phyloP scores from a whole-genome alignment of 2,888 invertebrate genomes.

The Eumacrocentrus americanus region DNA sequence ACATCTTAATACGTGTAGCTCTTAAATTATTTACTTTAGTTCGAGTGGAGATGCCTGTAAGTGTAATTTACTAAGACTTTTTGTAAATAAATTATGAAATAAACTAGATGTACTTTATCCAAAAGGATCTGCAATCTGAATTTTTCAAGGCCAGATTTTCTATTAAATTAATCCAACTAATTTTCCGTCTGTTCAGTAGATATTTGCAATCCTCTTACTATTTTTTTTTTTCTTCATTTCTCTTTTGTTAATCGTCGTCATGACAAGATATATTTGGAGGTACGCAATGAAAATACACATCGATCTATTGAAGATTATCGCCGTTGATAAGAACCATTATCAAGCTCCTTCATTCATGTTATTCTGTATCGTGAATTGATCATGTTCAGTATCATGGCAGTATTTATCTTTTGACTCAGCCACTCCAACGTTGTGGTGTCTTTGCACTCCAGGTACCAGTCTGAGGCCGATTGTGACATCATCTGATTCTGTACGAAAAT shows the following conservation, averaged over 20 bases:
- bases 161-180: neutral
- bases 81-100: conserved; percentile 61
- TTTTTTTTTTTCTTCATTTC: neutral
- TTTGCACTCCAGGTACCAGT: conserved; percentile 70
- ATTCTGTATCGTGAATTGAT: conserved; percentile 63
- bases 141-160: conserved; percentile 17
- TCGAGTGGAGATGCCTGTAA: conserved; percentile 61
- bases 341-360: conserved; percentile 51
- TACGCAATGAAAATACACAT: conserved; percentile 52
- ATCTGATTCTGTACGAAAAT: conserved; percentile 63
- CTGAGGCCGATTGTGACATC: conserved; percentile 69
- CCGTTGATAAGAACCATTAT: neutral
- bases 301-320: conserved; percentile 36
- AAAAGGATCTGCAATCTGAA: conserved; percentile 43
- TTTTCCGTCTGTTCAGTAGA: no score
- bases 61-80: conserved; percentile 61
- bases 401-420: conserved; percentile 77
- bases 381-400: conserved; percentile 75
- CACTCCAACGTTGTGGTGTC: conserved; percentile 71
- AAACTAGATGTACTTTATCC: conserved; percentile 61
- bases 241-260: conserved; percentile 30
- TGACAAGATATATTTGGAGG: conserved; percentile 46
- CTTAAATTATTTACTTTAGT: conserved; percentile 61
- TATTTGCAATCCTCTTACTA: neutral
- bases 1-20: conserved; percentile 61